Evolutionary conservation across 2,888 invertebrate species (phyloP).

Genomic region (Agrochola lota): DNA sequence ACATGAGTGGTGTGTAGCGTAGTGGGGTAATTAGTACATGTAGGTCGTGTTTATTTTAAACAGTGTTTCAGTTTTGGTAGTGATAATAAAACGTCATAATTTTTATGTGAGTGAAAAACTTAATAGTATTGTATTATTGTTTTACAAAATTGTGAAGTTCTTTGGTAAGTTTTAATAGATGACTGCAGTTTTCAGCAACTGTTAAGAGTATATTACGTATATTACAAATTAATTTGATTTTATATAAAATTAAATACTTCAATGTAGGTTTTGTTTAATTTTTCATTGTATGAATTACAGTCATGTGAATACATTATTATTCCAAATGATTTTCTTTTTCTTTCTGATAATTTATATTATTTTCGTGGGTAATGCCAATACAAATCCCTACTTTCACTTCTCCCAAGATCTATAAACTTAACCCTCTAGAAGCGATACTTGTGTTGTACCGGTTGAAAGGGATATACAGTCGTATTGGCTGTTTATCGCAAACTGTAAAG

Average conservation of each 20-base stretch:
- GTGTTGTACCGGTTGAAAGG: constrained; percentile 34
- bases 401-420: constrained; percentile 5
- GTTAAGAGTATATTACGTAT: too few species aligned
- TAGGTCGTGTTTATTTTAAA: too few species aligned
- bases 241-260: too few species aligned
- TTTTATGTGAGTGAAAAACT: background rate
- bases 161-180: background rate
- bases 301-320: background rate
- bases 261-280: too few species aligned
- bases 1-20: background rate
- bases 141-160: background rate
- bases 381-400: constrained; percentile 15
- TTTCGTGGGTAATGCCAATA: background rate
- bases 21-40: background rate
- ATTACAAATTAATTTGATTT: too few species aligned
- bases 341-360: background rate
- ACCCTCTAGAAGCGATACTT: constrained; percentile 8
- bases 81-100: background rate
- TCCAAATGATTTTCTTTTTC: background rate
- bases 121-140: background rate
- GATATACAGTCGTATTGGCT: constrained; percentile 40
- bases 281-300: too few species aligned
- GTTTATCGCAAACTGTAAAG: constrained; percentile 44
- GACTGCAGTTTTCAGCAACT: too few species aligned
- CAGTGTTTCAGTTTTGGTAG: background rate